Evolutionary conservation across 2,113 vertebrate species (phyloP), one percentile per base, ranked within the genome.

Genomic region (Otolemur garnettii): DNA sequence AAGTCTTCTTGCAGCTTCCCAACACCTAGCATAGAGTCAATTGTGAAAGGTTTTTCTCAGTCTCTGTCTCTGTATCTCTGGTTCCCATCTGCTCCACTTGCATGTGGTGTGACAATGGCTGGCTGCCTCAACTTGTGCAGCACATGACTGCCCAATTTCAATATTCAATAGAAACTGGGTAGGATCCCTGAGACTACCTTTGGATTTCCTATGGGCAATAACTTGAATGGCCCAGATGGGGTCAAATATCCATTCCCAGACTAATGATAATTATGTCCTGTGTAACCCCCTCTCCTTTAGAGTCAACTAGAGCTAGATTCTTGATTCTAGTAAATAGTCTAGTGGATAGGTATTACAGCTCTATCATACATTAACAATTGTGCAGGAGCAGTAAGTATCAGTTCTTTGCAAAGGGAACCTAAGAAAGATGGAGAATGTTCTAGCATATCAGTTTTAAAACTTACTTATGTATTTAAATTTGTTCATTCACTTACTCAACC

Each of bases 401-500:
- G 33, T 57, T 81, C 26, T 95, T 95, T 79, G 5, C 12, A 81
- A 85, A 82, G 87, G 42, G 35, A 91, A 50, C 26, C 15, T 77
- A 64, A 4, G 5, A 53, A 84, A 66, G 5, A 69, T n/a, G 21
- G 30, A 18, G 30, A 82, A 8, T 50, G 80, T 89, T 84, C 60
- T 59, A 53, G 14, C 26, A 62, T 59, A 42, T 50, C 12, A 33
- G 14, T 57, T 93, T 88, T 72, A 64, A 97, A 94, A 87, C 5
- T 14, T 81, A 77, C 17, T 91, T 79, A n/a, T 45, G 59, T 5
- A 80, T 88, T 15, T 92, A 35, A 55, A 81, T 95, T 30, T 87
- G 6, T 81, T 79, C 8, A 90, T 74, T 78, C 22, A 50, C 53
- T 79, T 95, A 79, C 15, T 95, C 38, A 95, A 66, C 28, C 89